Evolutionary conservation across 2,113 vertebrate genomes (phyloP).

Genomic region (Aphyosemion australe): DNA sequence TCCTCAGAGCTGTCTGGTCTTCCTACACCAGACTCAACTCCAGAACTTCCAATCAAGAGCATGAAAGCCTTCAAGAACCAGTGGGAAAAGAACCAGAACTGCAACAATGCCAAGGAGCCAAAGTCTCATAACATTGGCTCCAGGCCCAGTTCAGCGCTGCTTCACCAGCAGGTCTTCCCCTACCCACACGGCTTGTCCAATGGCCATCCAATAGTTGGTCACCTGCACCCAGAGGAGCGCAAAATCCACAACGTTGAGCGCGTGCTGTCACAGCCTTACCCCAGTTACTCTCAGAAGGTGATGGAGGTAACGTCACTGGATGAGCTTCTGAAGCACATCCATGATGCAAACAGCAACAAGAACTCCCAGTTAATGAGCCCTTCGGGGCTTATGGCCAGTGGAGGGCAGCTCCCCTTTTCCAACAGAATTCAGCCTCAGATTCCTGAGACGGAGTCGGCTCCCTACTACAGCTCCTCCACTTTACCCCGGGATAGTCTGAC

Average conservation of each 20-base stretch:
- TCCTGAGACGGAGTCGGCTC: slow-evolving; percentile 78
- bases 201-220: slow-evolving; percentile 67
- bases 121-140: slow-evolving; percentile 72
- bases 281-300: slow-evolving; percentile 81
- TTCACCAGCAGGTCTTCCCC: slow-evolving; percentile 79
- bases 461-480: slow-evolving; percentile 84
- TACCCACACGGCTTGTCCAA: slow-evolving; percentile 76
- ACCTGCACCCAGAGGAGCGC: slow-evolving; percentile 79
- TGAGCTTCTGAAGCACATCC: slow-evolving; percentile 88
- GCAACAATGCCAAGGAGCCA: slow-evolving; percentile 86
- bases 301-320: slow-evolving; percentile 90
- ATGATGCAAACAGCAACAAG: slow-evolving; percentile 79
- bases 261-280: slow-evolving; percentile 78
- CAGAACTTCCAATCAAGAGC: slow-evolving; percentile 88
- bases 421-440: slow-evolving; percentile 83
- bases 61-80: slow-evolving; percentile 85
- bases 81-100: slow-evolving; percentile 91
- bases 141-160: slow-evolving; percentile 70
- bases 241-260: slow-evolving; percentile 83
- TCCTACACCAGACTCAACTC: slow-evolving; percentile 90
- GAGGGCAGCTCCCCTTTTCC: slow-evolving; percentile 72
- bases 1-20: slow-evolving; percentile 86
- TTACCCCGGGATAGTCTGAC: slow-evolving; percentile 85
- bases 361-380: slow-evolving; percentile 76
- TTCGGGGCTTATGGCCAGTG: slow-evolving; percentile 66